These are phyloP conservation scores for Rhyacophila evoluta DNA, from an alignment of 2,888 invertebrate genomes.

Conservation along the genomic window DNA sequence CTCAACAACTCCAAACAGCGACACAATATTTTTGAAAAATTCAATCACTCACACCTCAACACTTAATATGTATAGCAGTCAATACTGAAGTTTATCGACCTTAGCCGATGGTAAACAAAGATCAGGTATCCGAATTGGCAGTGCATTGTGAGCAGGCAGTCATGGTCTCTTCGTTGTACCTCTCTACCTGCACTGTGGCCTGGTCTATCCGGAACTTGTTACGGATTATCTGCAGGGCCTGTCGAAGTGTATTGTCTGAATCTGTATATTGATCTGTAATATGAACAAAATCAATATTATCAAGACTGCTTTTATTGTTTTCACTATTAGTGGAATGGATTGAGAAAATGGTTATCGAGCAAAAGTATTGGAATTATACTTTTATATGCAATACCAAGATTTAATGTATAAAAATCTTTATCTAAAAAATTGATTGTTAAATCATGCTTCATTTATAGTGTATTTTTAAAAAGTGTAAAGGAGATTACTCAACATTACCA, in stretches of 20 bases:
- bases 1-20: too few relatives aligned
- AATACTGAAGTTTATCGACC: slow-evolving; percentile 33
- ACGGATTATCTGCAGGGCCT: slow-evolving; percentile 63
- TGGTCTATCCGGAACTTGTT: slow-evolving; percentile 63
- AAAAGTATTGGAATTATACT: too few relatives aligned
- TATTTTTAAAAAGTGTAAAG: too few relatives aligned
- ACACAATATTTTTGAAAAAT: too few relatives aligned
- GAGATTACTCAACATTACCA: too few relatives aligned
- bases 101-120: slow-evolving; percentile 55
- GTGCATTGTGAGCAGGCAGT: slow-evolving; percentile 59
- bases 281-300: slow-evolving; percentile 29
- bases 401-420: too few relatives aligned
- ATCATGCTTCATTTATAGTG: too few relatives aligned
- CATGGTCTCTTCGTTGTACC: slow-evolving; percentile 63
- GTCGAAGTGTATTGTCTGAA: slow-evolving; percentile 64
- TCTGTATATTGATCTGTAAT: slow-evolving; percentile 65
- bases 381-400: too few relatives aligned
- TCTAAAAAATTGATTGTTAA: too few relatives aligned
- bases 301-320: slow-evolving; percentile 8
- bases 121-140: slow-evolving; percentile 56
- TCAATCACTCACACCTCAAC: not conserved
- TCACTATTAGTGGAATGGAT: slow-evolving; percentile 25
- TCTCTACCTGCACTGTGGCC: slow-evolving; percentile 68
- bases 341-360: too few relatives aligned
- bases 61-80: not conserved